Percentiles rank a stretch among this genome's conserved stretches.
Evolutionary conservation across 2,797 vertebrate species (phyloP).

Genomic region (Ataeniobius toweri): DNA sequence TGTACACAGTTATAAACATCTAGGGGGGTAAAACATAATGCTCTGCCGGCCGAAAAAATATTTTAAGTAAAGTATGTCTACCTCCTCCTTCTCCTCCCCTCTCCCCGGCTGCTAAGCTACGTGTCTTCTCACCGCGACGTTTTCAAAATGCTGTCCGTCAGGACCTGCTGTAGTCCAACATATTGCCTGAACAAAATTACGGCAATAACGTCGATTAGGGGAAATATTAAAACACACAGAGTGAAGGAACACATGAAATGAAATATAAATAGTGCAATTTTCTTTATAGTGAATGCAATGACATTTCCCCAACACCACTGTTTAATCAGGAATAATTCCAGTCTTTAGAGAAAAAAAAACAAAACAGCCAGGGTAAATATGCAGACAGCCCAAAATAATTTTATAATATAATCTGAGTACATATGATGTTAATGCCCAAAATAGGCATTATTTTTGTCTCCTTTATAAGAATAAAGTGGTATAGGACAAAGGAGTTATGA

Average conservation of each 20-base stretch:
- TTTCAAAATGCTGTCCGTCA: constrained; percentile 74
- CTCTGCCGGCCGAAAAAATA: not conserved
- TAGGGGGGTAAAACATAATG: not conserved
- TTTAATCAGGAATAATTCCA: constrained; percentile 63
- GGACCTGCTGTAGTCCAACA: constrained; percentile 56
- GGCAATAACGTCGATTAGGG: not conserved
- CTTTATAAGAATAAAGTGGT: constrained; percentile 39
- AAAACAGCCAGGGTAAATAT: constrained; percentile 49
- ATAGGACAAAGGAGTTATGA: constrained; percentile 1
- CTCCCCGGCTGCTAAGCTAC: constrained; percentile 59
- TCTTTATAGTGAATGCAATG: constrained; percentile 77
- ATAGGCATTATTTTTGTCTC: constrained; percentile 46
- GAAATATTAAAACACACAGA: not conserved
- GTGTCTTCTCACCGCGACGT: constrained; percentile 73
- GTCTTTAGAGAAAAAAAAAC: constrained; percentile 21
- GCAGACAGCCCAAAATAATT: constrained; percentile 36
- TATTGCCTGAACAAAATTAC: constrained; percentile 63
- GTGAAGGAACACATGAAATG: constrained; percentile 13
- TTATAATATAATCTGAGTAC: constrained; percentile 38
- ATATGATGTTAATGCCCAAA: constrained; percentile 31
- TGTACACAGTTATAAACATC: not conserved
- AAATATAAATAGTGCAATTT: constrained; percentile 72
- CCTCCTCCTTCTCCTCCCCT: constrained; percentile 66
- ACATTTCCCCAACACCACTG: constrained; percentile 65
- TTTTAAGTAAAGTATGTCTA: constrained; percentile 44